phyloP scores from a whole-genome alignment of 2,113 vertebrate species.

The Channa argus region DNA sequence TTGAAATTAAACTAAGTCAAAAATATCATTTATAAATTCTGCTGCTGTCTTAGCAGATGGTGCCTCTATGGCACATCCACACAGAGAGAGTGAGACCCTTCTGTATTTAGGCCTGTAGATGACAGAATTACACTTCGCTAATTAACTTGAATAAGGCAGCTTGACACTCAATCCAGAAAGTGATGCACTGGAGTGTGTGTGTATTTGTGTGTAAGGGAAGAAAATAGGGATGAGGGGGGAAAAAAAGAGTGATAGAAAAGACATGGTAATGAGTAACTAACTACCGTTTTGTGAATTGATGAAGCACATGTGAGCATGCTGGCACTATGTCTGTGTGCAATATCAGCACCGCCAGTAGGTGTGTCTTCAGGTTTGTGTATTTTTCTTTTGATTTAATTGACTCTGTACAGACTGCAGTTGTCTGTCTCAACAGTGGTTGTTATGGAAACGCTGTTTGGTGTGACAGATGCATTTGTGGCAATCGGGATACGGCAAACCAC shows the following conservation, averaged over 20 bases:
- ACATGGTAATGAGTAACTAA: conserved; percentile 46
- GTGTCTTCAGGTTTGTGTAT: conserved; percentile 25
- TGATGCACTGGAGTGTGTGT: conserved; percentile 32
- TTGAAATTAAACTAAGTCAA: background rate
- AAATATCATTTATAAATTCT: conserved; percentile 23
- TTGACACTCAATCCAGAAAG: conserved; percentile 39
- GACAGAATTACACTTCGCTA: conserved; percentile 47
- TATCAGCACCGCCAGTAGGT: conserved; percentile 32
- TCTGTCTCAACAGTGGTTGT: conserved; percentile 64
- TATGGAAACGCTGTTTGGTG: conserved; percentile 69
- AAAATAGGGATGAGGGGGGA: background rate
- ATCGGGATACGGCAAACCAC: conserved; percentile 60
- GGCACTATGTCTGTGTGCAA: background rate
- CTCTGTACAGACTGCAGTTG: conserved; percentile 44
- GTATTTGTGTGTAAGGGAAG: background rate
- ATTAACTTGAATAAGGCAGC: conserved; percentile 55
- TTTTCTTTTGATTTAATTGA: conserved; percentile 50
- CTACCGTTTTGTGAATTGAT: conserved; percentile 46
- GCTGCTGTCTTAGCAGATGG: conserved; percentile 54
- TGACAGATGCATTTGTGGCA: conserved; percentile 71
- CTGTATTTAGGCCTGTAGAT: conserved; percentile 34
- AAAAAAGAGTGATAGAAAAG: conserved; percentile 5
- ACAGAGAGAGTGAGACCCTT: conserved; percentile 14
- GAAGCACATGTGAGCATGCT: conserved; percentile 38
- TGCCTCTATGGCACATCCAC: conserved; percentile 35